phyloP scores from a whole-genome alignment of 2,113 vertebrate genomes.

The Vulpes ferrilata region DNA sequence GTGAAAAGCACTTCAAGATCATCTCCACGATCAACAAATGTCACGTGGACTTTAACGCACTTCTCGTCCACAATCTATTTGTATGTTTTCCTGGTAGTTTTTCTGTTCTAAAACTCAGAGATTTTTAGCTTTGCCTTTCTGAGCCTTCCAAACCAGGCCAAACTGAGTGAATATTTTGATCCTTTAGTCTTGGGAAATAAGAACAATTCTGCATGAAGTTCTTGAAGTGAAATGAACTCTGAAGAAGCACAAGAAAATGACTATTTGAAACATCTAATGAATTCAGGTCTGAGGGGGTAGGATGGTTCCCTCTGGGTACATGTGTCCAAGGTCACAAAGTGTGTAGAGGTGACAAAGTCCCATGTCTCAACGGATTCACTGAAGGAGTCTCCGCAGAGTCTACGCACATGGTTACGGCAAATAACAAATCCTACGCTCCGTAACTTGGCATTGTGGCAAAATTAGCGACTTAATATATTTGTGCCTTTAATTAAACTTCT shows the following conservation, averaged over 20 bases:
- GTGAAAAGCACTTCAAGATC: neutral
- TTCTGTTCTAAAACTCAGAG: constrained; percentile 46
- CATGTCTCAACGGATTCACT: neutral
- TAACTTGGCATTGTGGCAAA: neutral
- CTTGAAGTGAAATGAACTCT: constrained; percentile 57
- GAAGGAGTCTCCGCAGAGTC: neutral
- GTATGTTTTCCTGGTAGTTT: constrained; percentile 11
- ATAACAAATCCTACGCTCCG: neutral
- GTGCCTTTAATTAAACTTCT: neutral
- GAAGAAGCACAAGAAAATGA: constrained; percentile 27
- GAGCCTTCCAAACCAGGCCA: neutral
- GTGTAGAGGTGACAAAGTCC: neutral
- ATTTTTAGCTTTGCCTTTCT: neutral
- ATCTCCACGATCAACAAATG: constrained; percentile 29
- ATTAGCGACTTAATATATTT: neutral
- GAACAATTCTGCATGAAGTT: neutral
- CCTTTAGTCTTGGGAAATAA: neutral
- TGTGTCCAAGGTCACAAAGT: neutral
- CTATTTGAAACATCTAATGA: neutral
- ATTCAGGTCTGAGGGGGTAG: neutral
- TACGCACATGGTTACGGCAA: neutral
- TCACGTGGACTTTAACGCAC: neutral
- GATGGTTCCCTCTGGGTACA: neutral
- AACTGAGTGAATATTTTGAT: constrained; percentile 22
- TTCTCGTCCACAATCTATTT: neutral